These are phyloP conservation scores for Diplazon laetatorius DNA, from an alignment of 2,888 invertebrate genomes.

Conservation along the genomic window DNA sequence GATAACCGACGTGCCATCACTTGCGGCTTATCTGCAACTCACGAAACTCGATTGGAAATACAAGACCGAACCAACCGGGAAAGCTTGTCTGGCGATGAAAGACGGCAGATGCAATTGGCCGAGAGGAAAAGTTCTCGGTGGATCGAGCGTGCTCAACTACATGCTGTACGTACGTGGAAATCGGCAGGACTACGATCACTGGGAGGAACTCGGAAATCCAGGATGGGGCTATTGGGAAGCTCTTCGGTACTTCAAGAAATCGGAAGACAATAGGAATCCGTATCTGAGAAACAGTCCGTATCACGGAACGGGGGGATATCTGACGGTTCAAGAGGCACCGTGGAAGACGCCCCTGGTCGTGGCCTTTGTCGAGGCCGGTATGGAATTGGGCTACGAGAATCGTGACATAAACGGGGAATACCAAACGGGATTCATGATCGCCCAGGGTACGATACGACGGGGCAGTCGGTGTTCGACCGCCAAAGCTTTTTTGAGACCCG, in stretches of 20 bases:
- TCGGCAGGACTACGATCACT: slow-evolving; percentile 92
- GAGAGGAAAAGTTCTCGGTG: slow-evolving; percentile 94
- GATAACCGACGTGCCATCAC: slow-evolving; percentile 93
- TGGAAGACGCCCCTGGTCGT: slow-evolving; percentile 92
- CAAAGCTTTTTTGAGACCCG: slow-evolving; percentile 93
- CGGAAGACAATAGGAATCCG: slow-evolving; percentile 94
- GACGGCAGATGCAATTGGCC: slow-evolving; percentile 94
- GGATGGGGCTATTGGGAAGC: slow-evolving; percentile 95
- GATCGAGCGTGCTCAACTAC: slow-evolving; percentile 93
- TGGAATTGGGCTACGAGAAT: slow-evolving; percentile 92
- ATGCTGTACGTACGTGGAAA: slow-evolving; percentile 96
- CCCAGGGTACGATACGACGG: slow-evolving; percentile 89
- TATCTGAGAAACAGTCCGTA: slow-evolving; percentile 89
- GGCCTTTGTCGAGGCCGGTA: slow-evolving; percentile 92
- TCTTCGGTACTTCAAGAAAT: slow-evolving; percentile 94
- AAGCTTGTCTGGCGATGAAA: slow-evolving; percentile 92
- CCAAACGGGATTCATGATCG: slow-evolving; percentile 92
- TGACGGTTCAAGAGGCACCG: slow-evolving; percentile 92
- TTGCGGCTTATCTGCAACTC: slow-evolving; percentile 93
- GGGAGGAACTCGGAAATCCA: slow-evolving; percentile 93
- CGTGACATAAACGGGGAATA: slow-evolving; percentile 91
- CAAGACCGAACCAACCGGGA: slow-evolving; percentile 92
- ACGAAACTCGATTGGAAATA: slow-evolving; percentile 95
- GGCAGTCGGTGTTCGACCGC: slow-evolving; percentile 94
- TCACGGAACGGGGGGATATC: slow-evolving; percentile 88